A percentile compares a stretch with the other conserved stretches of the same genome.
phyloP scores from a whole-genome alignment of 2,797 vertebrate genomes.

The Okamejei kenojei region DNA sequence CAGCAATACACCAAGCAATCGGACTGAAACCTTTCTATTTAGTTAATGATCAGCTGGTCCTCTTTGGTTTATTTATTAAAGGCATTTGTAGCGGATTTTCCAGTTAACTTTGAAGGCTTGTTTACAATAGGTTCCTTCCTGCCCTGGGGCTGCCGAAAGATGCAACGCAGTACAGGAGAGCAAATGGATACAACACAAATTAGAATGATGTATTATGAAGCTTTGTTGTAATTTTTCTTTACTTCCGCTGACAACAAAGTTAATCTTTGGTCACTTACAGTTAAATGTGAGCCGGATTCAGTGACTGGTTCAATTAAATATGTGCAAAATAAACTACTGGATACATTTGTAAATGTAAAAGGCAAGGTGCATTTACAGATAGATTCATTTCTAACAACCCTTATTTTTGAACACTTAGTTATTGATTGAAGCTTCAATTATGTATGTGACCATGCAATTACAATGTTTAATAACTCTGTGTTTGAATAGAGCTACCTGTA shows the following conservation, averaged over 20 bases:
- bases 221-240: not conserved
- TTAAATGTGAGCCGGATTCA: not conserved
- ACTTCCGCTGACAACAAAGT: not conserved
- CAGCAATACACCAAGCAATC: not conserved
- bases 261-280: not conserved
- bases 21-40: not conserved
- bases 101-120: conserved; percentile 22
- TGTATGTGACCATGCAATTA: too few relatives aligned
- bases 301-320: not conserved
- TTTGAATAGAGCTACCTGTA: not conserved
- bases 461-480: not conserved
- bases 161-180: not conserved
- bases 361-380: not conserved
- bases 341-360: not conserved
- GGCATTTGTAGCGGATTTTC: conserved; percentile 13
- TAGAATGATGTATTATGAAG: conserved; percentile 27
- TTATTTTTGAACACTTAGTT: not conserved
- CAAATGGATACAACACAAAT: conserved; percentile 26
- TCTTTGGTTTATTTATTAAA: conserved; percentile 27
- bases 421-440: not conserved
- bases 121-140: conserved; percentile 28
- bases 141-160: not conserved
- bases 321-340: not conserved
- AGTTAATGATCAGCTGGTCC: conserved; percentile 18
- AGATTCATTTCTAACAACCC: not conserved